phyloP scores from a whole-genome alignment of 2,888 invertebrate species.

The Sepiola atlantica region DNA sequence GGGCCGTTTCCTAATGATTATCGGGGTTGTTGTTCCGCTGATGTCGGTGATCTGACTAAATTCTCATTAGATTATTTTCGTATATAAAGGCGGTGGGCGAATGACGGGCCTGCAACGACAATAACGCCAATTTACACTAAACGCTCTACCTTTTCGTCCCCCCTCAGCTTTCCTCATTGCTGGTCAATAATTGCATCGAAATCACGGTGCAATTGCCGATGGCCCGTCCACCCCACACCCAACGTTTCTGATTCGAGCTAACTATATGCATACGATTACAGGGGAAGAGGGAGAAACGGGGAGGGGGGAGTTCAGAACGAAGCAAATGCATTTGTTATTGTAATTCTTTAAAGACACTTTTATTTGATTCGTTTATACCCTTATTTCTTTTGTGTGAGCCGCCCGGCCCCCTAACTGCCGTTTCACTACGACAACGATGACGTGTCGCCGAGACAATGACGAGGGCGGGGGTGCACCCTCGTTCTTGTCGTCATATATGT shows the following conservation, averaged over 20 bases:
- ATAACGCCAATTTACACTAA: background rate
- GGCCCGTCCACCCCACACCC: background rate
- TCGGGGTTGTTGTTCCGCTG: background rate
- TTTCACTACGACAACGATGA: background rate
- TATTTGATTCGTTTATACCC: background rate
- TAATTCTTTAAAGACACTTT: constrained; percentile 40
- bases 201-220: constrained; percentile 19
- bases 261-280: constrained; percentile 38
- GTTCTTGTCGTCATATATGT: background rate
- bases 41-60: constrained; percentile 1
- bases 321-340: constrained; percentile 37
- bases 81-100: background rate
- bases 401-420: background rate
- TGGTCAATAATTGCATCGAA: constrained; percentile 37
- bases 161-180: background rate
- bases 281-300: background rate
- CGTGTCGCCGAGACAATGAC: background rate
- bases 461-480: background rate
- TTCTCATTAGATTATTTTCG: constrained; percentile 18
- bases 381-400: constrained; percentile 38
- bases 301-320: background rate
- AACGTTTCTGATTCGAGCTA: background rate
- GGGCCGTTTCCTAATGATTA: background rate
- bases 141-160: background rate
- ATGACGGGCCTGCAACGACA: background rate